Percentiles rank a stretch among this genome's conserved stretches.
phyloP scores from a whole-genome alignment of 2,113 vertebrate genomes.

The Ornithorhynchus anatinus region DNA sequence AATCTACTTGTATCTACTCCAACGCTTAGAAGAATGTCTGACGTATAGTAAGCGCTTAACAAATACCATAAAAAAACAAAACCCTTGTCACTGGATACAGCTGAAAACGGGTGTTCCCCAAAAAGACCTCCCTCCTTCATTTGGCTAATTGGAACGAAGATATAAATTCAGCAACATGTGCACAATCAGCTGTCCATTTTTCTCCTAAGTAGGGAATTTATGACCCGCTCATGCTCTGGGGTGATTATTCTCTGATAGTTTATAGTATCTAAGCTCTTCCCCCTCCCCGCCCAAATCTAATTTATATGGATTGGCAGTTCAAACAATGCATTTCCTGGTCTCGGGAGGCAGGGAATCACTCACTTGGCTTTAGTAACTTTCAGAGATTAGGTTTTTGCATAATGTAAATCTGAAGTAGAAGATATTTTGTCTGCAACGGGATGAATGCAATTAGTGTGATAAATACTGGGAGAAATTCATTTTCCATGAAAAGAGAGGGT shows the following conservation, averaged over 20 bases:
- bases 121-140: not conserved
- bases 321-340: conserved; percentile 50
- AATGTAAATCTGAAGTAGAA: conserved; percentile 58
- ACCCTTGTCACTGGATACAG: too few species aligned
- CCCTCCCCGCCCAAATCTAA: conserved; percentile 51
- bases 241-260: conserved; percentile 46
- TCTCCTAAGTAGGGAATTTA: conserved; percentile 57
- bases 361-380: conserved; percentile 51
- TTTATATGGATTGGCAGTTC: conserved; percentile 50
- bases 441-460: conserved; percentile 66
- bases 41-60: fast-evolving
- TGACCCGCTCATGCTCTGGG: conserved; percentile 7
- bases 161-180: conserved; percentile 38
- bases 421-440: conserved; percentile 52
- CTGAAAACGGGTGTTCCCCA: too few species aligned
- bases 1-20: not conserved
- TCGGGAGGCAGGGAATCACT: conserved; percentile 39
- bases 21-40: not conserved
- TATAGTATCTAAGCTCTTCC: conserved; percentile 48
- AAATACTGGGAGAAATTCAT: conserved; percentile 64
- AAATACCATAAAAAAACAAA: too few species aligned
- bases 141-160: conserved; percentile 11
- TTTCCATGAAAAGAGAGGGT: conserved; percentile 61
- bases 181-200: conserved; percentile 49
- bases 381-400: conserved; percentile 62